These are phyloP conservation scores for Drosophila paranaensis DNA, from an alignment of 2,888 invertebrate species.

Conservation along the genomic window DNA sequence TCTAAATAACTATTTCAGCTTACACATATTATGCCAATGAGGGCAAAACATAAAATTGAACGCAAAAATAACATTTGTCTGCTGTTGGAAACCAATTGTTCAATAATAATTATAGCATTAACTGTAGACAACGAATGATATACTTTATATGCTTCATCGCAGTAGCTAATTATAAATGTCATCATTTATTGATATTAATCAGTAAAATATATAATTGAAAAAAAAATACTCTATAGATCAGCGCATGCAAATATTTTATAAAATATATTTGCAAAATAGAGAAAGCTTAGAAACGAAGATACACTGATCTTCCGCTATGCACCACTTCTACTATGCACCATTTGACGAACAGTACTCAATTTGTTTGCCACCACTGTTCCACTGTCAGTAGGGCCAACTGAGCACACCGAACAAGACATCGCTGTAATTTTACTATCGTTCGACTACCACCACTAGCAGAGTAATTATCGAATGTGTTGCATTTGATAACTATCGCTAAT, in stretches of 20 bases:
- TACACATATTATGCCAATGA: constrained; percentile 11
- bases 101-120: neutral
- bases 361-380: too few species aligned
- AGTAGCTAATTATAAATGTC: neutral
- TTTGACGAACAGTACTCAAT: too few species aligned
- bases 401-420: too few species aligned
- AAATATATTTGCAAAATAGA: too few species aligned
- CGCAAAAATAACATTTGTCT: constrained; percentile 15
- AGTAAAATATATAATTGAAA: neutral
- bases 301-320: too few species aligned
- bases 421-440: too few species aligned
- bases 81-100: neutral
- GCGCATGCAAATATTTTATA: neutral
- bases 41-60: neutral
- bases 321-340: too few species aligned
- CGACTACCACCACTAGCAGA: too few species aligned
- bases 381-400: too few species aligned
- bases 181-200: constrained; percentile 2
- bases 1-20: neutral
- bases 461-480: too few species aligned
- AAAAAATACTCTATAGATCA: neutral
- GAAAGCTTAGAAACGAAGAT: too few species aligned
- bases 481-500: too few species aligned
- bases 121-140: neutral
- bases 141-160: constrained; percentile 1